Evolutionary conservation across 2,888 invertebrate genomes (phyloP).

Genomic region (Tetragnatha montana): DNA sequence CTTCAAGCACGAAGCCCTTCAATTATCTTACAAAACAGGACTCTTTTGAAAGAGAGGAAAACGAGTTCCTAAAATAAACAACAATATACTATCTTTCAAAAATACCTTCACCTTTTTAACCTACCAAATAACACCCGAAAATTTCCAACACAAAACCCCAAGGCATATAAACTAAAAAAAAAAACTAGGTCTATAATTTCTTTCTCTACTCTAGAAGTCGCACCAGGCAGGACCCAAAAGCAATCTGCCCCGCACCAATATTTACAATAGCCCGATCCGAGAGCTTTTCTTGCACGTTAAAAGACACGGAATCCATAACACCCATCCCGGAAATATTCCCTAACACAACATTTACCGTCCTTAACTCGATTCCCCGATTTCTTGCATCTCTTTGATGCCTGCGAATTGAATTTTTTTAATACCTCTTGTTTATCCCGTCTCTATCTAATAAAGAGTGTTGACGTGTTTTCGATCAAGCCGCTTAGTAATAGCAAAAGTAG

Average conservation of each 20-base stretch:
- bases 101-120: no score
- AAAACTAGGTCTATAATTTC: no score
- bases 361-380: constrained; percentile 35
- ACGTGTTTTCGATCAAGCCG: constrained; percentile 39
- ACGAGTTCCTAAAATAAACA: no score
- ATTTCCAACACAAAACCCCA: no score
- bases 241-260: background rate
- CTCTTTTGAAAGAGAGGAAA: no score
- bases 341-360: constrained; percentile 25
- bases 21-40: no score
- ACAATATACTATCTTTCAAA: no score
- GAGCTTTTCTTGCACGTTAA: constrained; percentile 20
- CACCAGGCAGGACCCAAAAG: background rate
- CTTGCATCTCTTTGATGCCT: constrained; percentile 3
- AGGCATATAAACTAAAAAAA: no score
- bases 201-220: background rate
- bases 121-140: no score
- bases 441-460: constrained; percentile 48
- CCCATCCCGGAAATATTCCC: background rate
- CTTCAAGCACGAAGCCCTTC: no score
- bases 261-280: background rate
- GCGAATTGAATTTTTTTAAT: constrained; percentile 5
- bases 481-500: constrained; percentile 34
- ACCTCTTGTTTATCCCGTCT: constrained; percentile 38
- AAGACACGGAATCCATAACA: constrained; percentile 6